These are phyloP conservation scores for Lordiphosa mommai DNA, from an alignment of 1,140 invertebrate genomes.

Conservation along the genomic window DNA sequence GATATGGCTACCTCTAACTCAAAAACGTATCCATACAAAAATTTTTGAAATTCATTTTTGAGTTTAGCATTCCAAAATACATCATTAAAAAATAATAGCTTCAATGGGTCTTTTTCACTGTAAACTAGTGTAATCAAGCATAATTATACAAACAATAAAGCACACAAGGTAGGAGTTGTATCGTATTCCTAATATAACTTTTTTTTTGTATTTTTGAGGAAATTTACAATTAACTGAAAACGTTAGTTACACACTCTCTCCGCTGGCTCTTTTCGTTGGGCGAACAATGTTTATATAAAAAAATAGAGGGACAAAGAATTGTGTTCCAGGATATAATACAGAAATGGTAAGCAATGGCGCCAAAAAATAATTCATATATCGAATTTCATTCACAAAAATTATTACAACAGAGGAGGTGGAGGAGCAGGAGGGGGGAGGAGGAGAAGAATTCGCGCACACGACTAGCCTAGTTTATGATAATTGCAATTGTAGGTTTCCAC, in stretches of 20 bases:
- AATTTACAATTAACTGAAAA: slow-evolving; percentile 52
- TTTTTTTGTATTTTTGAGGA: slow-evolving; percentile 52
- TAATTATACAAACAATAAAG: background rate
- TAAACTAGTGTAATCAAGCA: too few species aligned
- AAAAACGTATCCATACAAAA: too few species aligned
- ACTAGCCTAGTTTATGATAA: slow-evolving; percentile 19
- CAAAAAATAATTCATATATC: slow-evolving; percentile 34
- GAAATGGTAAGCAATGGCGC: slow-evolving; percentile 54
- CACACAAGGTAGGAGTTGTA: slow-evolving; percentile 19
- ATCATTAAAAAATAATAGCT: too few species aligned
- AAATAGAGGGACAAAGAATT: slow-evolving; percentile 16
- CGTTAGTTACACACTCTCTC: too few species aligned
- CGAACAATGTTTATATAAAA: background rate
- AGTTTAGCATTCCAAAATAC: too few species aligned
- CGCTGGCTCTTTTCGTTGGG: background rate
- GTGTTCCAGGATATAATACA: slow-evolving; percentile 60
- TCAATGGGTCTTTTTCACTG: too few species aligned
- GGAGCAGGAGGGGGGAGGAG: slow-evolving; percentile 1
- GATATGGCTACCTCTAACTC: too few species aligned
- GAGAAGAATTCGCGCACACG: slow-evolving; percentile 36
- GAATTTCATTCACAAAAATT: slow-evolving; percentile 54
- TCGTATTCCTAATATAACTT: slow-evolving; percentile 48
- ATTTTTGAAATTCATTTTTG: too few species aligned
- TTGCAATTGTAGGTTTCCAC: slow-evolving; percentile 9
- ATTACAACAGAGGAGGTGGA: slow-evolving; percentile 21